A percentile compares a stretch with the other conserved stretches of the same genome.
Conservation (phyloP, 2,888 invertebrate species). For the Trachelus tabidus region DNA sequence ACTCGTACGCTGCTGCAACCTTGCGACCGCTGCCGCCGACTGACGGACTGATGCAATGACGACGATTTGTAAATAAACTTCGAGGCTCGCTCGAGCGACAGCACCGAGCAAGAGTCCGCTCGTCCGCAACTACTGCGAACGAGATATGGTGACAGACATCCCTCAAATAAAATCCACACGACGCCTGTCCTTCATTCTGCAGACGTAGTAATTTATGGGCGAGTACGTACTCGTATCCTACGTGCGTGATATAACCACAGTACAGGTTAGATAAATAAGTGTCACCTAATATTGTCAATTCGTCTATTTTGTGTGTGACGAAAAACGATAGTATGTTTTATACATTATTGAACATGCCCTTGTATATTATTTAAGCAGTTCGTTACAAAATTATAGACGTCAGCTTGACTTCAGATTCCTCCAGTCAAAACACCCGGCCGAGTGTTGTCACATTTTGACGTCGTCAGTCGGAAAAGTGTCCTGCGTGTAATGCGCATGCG, state of each 20-base stretch:
- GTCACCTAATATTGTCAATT: not conserved
- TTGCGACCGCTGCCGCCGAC: slow-evolving; percentile 21
- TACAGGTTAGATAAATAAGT: not conserved
- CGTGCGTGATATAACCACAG: not conserved
- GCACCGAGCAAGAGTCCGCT: not conserved
- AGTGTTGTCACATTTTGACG: not conserved
- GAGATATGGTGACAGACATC: not conserved
- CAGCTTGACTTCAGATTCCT: not conserved
- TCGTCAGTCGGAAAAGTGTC: not conserved
- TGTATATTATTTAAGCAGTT: not conserved
- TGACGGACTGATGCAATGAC: slow-evolving; percentile 18
- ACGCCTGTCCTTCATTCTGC: not conserved
- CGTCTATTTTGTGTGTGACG: not conserved
- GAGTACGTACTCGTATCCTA: not conserved
- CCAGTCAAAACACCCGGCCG: not conserved
- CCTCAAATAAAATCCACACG: not conserved
- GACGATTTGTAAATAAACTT: slow-evolving; percentile 22
- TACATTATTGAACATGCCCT: not conserved
- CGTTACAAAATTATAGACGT: not conserved
- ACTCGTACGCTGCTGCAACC: slow-evolving; percentile 13
- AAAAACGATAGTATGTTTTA: not conserved
- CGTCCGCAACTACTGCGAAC: not conserved
- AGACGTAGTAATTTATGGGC: not conserved
- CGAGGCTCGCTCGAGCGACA: not conserved
- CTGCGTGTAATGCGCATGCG: not conserved